phyloP scores from a whole-genome alignment of 2,797 vertebrate genomes.

The Lerista edwardsae region DNA sequence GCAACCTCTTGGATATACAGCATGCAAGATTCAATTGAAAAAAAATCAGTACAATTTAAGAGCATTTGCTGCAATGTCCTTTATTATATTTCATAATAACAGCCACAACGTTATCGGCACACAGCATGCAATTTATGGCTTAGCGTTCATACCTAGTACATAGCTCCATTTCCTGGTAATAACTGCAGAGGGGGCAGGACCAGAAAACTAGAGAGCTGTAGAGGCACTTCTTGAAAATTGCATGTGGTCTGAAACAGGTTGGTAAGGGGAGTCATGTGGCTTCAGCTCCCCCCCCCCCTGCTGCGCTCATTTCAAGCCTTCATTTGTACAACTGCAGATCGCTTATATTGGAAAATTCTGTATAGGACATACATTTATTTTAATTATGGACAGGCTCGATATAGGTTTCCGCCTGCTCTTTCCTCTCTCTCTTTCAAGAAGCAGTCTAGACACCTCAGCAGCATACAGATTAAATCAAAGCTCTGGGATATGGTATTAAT shows the following conservation, averaged over 20 bases:
- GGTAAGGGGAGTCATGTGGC: too few species aligned
- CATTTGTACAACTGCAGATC: background rate
- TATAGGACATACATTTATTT: background rate
- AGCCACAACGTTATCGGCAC: background rate
- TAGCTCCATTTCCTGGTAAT: background rate
- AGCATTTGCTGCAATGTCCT: background rate
- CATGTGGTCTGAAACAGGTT: background rate
- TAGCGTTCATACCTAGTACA: background rate
- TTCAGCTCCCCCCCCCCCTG: background rate
- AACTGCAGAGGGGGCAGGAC: background rate
- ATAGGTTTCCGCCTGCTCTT: background rate
- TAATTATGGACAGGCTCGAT: background rate
- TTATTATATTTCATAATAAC: background rate
- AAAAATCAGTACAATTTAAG: too few species aligned
- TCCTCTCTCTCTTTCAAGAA: background rate
- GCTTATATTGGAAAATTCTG: background rate
- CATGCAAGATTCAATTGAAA: background rate
- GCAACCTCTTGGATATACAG: background rate
- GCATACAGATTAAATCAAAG: constrained; percentile 20
- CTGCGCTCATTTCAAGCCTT: background rate
- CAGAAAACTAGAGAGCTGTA: background rate
- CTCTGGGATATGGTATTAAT: constrained; percentile 14
- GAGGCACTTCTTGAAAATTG: background rate
- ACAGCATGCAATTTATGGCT: background rate
- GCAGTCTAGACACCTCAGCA: background rate